These are phyloP conservation scores for Poeciliopsis infans DNA, from an alignment of 2,797 vertebrate species.

Conservation along the genomic window DNA sequence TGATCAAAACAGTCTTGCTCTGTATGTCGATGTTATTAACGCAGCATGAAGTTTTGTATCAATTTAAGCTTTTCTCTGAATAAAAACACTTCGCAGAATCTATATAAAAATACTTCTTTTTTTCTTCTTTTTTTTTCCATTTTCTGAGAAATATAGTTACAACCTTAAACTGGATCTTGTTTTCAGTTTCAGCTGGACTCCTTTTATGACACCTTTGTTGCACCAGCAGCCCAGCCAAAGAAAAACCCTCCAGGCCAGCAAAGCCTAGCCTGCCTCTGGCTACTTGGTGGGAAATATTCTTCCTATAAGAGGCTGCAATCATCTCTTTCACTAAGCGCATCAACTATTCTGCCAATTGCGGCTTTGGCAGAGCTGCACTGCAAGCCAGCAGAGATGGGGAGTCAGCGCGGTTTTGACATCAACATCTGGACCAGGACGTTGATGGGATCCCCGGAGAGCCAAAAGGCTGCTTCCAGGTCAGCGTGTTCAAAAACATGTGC, in stretches of 20 bases:
- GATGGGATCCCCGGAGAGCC: constrained; percentile 3
- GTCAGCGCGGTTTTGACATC: background rate
- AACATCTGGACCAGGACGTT: constrained; percentile 3
- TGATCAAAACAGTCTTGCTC: background rate
- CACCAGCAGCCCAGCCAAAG: constrained; percentile 4
- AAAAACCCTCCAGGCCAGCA: constrained; percentile 4
- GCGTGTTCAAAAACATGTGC: background rate
- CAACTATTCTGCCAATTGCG: constrained; percentile 2
- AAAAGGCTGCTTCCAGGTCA: constrained; percentile 21
- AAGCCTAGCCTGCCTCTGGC: background rate
- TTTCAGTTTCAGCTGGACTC: background rate
- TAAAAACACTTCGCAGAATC: no score
- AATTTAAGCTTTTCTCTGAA: background rate
- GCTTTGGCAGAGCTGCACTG: constrained; percentile 2
- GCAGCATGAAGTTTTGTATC: background rate
- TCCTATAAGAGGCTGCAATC: constrained; percentile 6
- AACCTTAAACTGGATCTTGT: background rate
- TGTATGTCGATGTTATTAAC: background rate
- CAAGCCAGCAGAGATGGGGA: constrained; percentile 8
- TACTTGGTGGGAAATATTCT: background rate
- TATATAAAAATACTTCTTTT: background rate
- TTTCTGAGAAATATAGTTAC: constrained; percentile 1
- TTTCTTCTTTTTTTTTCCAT: no score
- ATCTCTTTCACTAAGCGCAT: background rate
- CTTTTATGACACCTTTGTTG: constrained; percentile 7